Conservation (phyloP, 1,140 invertebrate species). For the Drosophila arizonae region DNA sequence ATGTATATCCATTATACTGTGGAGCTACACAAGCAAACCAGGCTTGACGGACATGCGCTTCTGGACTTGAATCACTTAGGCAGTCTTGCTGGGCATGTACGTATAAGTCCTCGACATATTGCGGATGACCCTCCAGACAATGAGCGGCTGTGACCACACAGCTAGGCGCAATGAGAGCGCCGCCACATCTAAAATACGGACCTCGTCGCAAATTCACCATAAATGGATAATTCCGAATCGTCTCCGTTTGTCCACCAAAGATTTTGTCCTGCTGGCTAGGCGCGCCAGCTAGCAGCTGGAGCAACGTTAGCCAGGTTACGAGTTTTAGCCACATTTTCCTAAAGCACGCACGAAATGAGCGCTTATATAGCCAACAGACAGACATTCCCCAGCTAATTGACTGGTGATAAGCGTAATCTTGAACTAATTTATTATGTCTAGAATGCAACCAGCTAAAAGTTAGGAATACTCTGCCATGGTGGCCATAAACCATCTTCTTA, state of each 20-base stretch:
- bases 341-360: background rate
- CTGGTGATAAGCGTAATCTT: conserved; percentile 40
- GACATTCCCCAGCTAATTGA: conserved; percentile 63
- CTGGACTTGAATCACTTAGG: conserved; percentile 7
- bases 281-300: background rate
- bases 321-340: conserved; percentile 25
- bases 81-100: conserved; percentile 59
- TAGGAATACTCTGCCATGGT: conserved; percentile 37
- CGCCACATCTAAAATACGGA: conserved; percentile 52
- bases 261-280: conserved; percentile 34
- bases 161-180: conserved; percentile 55
- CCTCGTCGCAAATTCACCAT: conserved; percentile 56
- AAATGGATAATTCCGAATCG: conserved; percentile 44
- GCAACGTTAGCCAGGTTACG: conserved; percentile 5
- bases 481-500: conserved; percentile 51
- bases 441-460: background rate
- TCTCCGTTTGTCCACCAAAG: conserved; percentile 26
- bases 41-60: conserved; percentile 32
- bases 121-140: conserved; percentile 41
- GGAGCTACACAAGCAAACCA: conserved; percentile 20
- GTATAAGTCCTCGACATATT: conserved; percentile 19
- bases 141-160: conserved; percentile 75
- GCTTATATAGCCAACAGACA: conserved; percentile 12
- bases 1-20: conserved; percentile 10
- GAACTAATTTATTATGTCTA: conserved; percentile 5